Evolutionary conservation across 2,113 vertebrate genomes (phyloP).

Genomic region (Cygnus atratus): DNA sequence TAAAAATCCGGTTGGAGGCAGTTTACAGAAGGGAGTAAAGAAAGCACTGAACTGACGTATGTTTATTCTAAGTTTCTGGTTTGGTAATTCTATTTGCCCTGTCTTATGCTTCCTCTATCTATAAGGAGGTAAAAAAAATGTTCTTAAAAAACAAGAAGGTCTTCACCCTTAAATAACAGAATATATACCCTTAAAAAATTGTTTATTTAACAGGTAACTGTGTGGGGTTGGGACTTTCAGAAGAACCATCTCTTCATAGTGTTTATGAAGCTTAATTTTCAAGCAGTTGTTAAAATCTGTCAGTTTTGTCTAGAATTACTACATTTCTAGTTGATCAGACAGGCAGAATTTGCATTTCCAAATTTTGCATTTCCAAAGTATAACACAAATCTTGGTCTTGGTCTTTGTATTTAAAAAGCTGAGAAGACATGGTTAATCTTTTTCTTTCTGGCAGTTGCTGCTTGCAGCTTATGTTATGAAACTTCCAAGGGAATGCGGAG

Average conservation of each 20-base stretch:
- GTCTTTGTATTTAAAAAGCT: background rate
- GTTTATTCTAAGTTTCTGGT: background rate
- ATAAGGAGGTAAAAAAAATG: background rate
- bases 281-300: background rate
- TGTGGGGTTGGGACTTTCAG: background rate
- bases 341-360: background rate
- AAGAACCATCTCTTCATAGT: background rate
- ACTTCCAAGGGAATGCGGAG: background rate
- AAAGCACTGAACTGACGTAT: background rate
- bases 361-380: too few species aligned
- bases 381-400: background rate
- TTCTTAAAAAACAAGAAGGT: background rate
- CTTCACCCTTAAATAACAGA: background rate
- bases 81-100: background rate
- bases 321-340: background rate
- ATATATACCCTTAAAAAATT: background rate
- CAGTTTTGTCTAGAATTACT: background rate
- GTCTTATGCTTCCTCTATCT: background rate
- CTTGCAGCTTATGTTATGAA: background rate
- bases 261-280: background rate
- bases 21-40: background rate
- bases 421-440: fast-evolving
- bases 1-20: background rate
- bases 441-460: background rate
- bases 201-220: background rate